Evolutionary conservation across 2,888 invertebrate genomes (phyloP).

Genomic region (Cataglyphis albicans): DNA sequence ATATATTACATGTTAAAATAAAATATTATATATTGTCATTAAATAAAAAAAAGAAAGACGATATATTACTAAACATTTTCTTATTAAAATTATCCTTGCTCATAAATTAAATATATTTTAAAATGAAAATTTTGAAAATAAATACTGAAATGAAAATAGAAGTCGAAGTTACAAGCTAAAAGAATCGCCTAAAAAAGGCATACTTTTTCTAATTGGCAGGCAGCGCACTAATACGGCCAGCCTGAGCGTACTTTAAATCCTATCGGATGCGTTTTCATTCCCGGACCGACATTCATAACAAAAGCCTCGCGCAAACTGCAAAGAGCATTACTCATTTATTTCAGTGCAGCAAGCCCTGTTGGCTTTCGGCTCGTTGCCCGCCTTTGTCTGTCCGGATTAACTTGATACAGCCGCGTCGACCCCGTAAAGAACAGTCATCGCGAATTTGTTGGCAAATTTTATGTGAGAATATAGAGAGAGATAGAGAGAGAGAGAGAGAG

Average conservation of each 20-base stretch:
- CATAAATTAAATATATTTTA: background rate
- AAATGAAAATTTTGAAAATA: background rate
- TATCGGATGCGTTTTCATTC: constrained; percentile 49
- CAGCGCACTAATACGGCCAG: constrained; percentile 40
- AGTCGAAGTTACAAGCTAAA: background rate
- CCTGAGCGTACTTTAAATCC: constrained; percentile 58
- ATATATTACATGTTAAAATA: background rate
- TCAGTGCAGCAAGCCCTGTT: constrained; percentile 55
- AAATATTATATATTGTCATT: background rate
- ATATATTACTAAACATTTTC: background rate
- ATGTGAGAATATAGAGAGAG: constrained; percentile 39
- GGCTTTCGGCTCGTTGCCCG: constrained; percentile 52
- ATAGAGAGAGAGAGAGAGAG: background rate
- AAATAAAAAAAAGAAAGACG: background rate
- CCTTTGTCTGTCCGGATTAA: constrained; percentile 70
- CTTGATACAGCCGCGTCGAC: constrained; percentile 61
- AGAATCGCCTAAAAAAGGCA: background rate
- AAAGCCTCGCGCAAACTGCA: constrained; percentile 65
- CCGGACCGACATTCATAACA: constrained; percentile 54
- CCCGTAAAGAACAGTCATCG: constrained; percentile 60
- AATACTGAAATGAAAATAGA: background rate
- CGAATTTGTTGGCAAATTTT: constrained; percentile 66
- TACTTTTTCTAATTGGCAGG: constrained; percentile 53
- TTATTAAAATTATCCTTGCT: background rate
- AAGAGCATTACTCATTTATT: constrained; percentile 71